These are phyloP conservation scores for Petromus typicus DNA, from an alignment of 2,113 vertebrate genomes.

Conservation along the genomic window DNA sequence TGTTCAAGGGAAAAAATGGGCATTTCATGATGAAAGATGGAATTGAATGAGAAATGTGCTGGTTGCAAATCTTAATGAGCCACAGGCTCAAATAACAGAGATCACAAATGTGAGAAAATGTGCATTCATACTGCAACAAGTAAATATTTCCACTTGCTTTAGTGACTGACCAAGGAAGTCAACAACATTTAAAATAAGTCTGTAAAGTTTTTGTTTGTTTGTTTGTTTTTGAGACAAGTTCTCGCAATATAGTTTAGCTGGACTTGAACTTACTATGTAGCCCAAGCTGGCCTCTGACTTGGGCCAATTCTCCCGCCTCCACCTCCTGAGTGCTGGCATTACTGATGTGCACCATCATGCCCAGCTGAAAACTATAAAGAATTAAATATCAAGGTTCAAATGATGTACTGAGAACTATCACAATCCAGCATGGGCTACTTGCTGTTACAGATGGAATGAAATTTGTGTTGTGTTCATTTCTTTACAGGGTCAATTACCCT, in stretches of 20 bases:
- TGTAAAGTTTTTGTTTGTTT: not conserved
- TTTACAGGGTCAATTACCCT: not conserved
- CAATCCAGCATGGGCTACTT: not conserved
- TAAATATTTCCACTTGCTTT: not conserved
- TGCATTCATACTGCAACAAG: not conserved
- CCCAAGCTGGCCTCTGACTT: not conserved
- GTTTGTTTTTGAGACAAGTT: not conserved
- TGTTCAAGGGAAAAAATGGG: not conserved
- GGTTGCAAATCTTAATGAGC: not conserved
- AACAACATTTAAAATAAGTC: not conserved
- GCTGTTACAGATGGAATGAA: not conserved
- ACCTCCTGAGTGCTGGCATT: not conserved
- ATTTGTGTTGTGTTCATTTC: not conserved
- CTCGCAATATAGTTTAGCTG: not conserved
- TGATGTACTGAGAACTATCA: not conserved
- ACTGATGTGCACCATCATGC: not conserved
- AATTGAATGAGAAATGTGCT: not conserved
- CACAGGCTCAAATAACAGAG: conserved; percentile 1
- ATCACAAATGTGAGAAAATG: not conserved
- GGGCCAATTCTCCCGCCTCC: not conserved
- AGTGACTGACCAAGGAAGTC: not conserved
- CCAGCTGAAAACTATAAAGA: not conserved
- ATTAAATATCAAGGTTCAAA: not conserved
- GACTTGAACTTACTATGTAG: not conserved
- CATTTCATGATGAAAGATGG: not conserved